Conservation (phyloP, 2,797 vertebrate genomes). For the Pogoniulus pusillus region DNA sequence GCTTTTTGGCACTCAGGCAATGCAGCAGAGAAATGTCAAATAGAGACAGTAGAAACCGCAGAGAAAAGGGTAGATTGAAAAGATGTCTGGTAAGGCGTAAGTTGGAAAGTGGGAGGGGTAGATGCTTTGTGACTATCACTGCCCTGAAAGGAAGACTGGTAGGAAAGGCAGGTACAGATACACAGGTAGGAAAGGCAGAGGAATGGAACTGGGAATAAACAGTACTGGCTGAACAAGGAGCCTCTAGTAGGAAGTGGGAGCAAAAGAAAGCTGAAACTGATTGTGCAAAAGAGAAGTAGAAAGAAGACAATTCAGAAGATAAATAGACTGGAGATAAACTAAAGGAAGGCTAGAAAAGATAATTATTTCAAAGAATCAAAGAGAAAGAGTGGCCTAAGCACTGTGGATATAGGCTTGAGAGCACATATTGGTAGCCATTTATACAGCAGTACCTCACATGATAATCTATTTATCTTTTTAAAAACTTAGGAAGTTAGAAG, state of each 20-base stretch:
- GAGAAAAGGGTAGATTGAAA: neutral
- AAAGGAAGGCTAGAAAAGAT: neutral
- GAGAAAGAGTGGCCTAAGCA: neutral
- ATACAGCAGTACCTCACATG: neutral
- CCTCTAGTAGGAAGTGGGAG: neutral
- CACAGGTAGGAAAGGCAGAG: neutral
- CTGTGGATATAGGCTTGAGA: neutral
- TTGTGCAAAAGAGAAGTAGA: neutral
- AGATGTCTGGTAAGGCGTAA: neutral
- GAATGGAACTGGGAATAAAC: neutral
- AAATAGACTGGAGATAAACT: neutral
- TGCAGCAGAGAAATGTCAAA: neutral
- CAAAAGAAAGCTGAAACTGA: neutral
- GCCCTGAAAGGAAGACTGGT: neutral
- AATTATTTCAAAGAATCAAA: neutral
- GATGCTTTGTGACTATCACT: neutral
- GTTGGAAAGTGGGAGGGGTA: neutral
- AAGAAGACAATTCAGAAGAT: neutral
- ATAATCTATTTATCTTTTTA: neutral
- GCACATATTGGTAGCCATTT: neutral
- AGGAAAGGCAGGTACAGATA: too few species aligned
- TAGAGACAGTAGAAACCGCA: neutral
- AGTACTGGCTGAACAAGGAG: neutral
- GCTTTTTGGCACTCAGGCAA: neutral
- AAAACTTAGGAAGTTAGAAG: neutral